Conservation (phyloP, 2,797 vertebrate genomes). For the Phylloscopus collybita region DNA sequence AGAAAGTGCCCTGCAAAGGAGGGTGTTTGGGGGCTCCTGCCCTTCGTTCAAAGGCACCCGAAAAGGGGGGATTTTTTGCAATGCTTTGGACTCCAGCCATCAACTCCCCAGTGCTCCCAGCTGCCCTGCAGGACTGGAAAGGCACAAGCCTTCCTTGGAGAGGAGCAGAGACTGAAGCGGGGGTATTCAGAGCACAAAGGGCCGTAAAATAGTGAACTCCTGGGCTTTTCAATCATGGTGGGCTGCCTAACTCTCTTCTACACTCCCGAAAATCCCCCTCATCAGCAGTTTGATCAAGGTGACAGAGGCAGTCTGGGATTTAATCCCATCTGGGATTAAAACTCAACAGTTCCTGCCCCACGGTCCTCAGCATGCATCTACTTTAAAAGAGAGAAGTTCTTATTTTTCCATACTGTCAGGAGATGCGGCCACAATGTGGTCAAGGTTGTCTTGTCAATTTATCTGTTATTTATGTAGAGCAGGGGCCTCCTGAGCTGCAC, state of each 20-base stretch:
- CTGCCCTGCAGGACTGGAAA: fast-evolving
- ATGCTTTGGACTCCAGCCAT: neutral
- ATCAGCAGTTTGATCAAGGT: conserved; percentile 46
- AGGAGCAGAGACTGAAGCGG: neutral
- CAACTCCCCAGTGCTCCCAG: fast-evolving
- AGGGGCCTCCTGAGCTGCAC: neutral
- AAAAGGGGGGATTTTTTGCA: fast-evolving
- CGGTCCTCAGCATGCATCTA: neutral
- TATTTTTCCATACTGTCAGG: neutral
- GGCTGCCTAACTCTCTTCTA: neutral
- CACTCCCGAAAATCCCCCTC: conserved; percentile 1
- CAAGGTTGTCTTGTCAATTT: conserved; percentile 48
- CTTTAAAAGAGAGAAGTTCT: conserved; percentile 5
- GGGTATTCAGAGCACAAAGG: neutral
- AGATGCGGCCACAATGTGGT: neutral
- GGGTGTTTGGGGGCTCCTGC: fast-evolving
- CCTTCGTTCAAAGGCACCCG: no score
- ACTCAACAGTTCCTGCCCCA: neutral
- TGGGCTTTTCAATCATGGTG: neutral
- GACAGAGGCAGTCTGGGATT: neutral
- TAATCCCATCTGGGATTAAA: conserved; percentile 24
- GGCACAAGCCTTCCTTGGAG: fast-evolving
- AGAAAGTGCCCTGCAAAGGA: neutral
- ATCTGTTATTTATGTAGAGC: conserved; percentile 49
- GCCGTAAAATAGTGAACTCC: neutral